Conservation (phyloP, 2,113 vertebrate species). For the Apus apus region DNA sequence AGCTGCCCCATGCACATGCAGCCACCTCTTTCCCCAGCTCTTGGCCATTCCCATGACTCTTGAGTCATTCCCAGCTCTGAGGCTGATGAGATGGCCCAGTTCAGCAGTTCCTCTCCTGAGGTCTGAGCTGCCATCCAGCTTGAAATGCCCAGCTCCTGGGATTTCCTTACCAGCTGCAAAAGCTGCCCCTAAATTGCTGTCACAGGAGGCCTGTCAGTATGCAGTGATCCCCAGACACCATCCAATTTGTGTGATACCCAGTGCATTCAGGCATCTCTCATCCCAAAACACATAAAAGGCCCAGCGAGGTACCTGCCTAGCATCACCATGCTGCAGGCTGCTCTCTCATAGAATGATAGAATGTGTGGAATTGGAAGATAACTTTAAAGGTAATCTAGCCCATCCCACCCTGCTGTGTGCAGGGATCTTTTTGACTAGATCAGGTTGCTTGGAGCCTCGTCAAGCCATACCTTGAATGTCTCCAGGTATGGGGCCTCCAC, state of each 20-base stretch:
- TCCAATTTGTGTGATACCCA: accelerated
- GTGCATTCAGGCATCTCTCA: background rate
- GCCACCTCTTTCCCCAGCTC: background rate
- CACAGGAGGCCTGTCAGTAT: background rate
- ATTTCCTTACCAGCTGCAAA: background rate
- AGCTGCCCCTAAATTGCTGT: background rate
- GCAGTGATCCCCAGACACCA: background rate
- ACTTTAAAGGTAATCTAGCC: too few relatives aligned
- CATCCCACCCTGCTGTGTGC: too few relatives aligned
- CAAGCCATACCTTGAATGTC: too few relatives aligned
- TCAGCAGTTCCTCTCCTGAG: background rate
- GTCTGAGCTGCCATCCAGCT: background rate
- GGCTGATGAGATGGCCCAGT: background rate
- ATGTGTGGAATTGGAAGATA: too few relatives aligned
- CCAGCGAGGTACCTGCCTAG: background rate
- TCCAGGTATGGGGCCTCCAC: too few relatives aligned
- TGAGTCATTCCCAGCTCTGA: background rate
- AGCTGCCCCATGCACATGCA: background rate
- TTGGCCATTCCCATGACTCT: background rate
- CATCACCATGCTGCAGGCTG: background rate
- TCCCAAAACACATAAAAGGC: background rate
- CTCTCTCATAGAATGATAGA: background rate
- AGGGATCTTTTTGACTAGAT: too few relatives aligned
- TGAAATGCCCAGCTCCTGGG: background rate
- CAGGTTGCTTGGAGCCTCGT: too few relatives aligned